Conservation (phyloP, 2,113 vertebrate species). For the Tiliqua scincoides region DNA sequence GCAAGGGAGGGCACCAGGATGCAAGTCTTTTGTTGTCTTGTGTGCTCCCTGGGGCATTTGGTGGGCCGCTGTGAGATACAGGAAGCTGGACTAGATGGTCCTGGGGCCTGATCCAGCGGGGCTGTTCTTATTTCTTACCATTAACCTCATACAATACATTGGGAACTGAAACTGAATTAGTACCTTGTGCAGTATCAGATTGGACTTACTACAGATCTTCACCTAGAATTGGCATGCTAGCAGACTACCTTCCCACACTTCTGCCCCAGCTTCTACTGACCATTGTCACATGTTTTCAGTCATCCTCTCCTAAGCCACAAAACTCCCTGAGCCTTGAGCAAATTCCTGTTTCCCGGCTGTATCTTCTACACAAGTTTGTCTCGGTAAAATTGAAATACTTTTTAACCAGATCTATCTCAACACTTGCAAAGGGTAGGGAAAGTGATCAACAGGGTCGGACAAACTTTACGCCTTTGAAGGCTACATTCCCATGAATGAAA, state of each 20-base stretch:
- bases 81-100: too few relatives aligned
- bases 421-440: neutral
- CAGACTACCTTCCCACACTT: neutral
- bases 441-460: neutral
- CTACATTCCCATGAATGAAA: neutral
- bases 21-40: too few relatives aligned
- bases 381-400: neutral
- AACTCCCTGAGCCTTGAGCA: neutral
- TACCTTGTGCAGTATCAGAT: neutral
- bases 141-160: neutral
- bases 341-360: neutral
- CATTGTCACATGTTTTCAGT: neutral
- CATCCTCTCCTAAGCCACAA: neutral
- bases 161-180: neutral
- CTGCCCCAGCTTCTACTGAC: neutral
- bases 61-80: too few relatives aligned
- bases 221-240: neutral
- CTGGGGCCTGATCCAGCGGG: too few relatives aligned
- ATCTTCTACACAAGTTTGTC: neutral
- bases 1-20: too few relatives aligned
- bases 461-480: neutral
- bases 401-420: neutral
- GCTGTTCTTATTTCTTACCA: too few relatives aligned
- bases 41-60: too few relatives aligned
- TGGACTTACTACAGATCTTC: neutral